Percentiles rank a stretch among this genome's conserved stretches.
Evolutionary conservation across 2,888 invertebrate species (phyloP).

Genomic region (Yponomeuta malinellus): DNA sequence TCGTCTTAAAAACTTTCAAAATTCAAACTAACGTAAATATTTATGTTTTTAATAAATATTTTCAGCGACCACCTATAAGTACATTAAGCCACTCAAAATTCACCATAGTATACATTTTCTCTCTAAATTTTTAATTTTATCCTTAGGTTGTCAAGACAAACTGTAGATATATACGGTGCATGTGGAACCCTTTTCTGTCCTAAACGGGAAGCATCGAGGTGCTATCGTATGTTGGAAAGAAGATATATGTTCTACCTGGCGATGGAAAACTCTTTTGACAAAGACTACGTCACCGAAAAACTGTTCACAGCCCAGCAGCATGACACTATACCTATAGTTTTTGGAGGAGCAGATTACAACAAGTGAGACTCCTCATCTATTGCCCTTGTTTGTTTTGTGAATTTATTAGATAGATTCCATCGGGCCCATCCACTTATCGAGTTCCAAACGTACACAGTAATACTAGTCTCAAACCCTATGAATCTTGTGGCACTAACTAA

Average conservation of each 20-base stretch:
- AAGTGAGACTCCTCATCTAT: conserved; percentile 20
- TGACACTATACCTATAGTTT: conserved; percentile 75
- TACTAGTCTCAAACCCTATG: too few relatives aligned
- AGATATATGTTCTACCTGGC: conserved; percentile 29
- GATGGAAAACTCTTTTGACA: conserved; percentile 27
- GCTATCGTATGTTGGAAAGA: conserved; percentile 19
- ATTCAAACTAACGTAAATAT: too few relatives aligned
- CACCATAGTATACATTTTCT: too few relatives aligned
- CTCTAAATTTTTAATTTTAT: conserved; percentile 27
- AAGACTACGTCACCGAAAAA: conserved; percentile 30
- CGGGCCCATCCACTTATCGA: too few relatives aligned
- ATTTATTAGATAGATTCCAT: too few relatives aligned
- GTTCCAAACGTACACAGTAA: too few relatives aligned
- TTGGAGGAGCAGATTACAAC: conserved; percentile 74
- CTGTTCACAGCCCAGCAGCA: conserved; percentile 46
- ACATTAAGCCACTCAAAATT: too few relatives aligned
- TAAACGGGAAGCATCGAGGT: conserved; percentile 17
- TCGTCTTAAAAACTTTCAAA: conserved; percentile 30
- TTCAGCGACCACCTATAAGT: conserved; percentile 20
- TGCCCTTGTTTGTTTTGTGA: too few relatives aligned
- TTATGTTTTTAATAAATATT: conserved; percentile 20
- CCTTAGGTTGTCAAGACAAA: conserved; percentile 31
- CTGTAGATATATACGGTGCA: conserved; percentile 26
- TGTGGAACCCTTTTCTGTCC: conserved; percentile 19
- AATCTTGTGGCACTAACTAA: too few relatives aligned